Evolutionary conservation across 2,888 invertebrate species (phyloP).

Genomic region (Nebria salina): DNA sequence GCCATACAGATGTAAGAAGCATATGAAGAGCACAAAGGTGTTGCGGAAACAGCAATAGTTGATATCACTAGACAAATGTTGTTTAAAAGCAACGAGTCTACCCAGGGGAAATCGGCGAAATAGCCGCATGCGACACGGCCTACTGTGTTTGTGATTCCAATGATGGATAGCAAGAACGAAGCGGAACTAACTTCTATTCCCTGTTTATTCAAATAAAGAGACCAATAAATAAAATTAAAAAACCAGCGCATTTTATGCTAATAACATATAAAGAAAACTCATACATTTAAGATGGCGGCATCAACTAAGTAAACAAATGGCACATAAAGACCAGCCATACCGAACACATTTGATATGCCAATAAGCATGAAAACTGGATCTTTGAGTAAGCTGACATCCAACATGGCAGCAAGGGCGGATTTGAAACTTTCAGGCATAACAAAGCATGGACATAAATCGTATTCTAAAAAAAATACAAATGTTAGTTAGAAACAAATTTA

Average conservation of each 20-base stretch:
- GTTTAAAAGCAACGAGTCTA: conserved; percentile 92
- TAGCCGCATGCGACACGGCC: conserved; percentile 91
- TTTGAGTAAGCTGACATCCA: conserved; percentile 87
- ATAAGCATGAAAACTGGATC: conserved; percentile 93
- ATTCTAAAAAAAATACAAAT: conserved; percentile 66
- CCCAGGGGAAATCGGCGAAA: conserved; percentile 90
- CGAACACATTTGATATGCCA: conserved; percentile 93
- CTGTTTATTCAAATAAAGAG: conserved; percentile 62
- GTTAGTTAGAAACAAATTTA: conserved; percentile 20
- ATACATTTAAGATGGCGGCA: conserved; percentile 76
- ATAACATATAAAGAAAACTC: conserved; percentile 52
- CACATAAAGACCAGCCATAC: conserved; percentile 97
- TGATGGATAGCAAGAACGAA: conserved; percentile 80
- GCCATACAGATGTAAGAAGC: conserved; percentile 81
- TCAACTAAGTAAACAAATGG: conserved; percentile 96
- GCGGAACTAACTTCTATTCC: conserved; percentile 77
- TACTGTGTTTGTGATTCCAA: conserved; percentile 93
- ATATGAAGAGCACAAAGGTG: conserved; percentile 85
- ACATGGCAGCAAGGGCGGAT: conserved; percentile 85
- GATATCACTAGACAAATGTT: conserved; percentile 91
- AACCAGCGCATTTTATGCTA: background rate
- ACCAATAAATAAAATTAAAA: background rate
- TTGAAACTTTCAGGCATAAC: conserved; percentile 83
- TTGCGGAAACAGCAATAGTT: conserved; percentile 83
- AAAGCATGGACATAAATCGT: conserved; percentile 83